Evolutionary conservation across 2,797 vertebrate genomes (phyloP), one percentile per base, ranked within the genome.

Genomic region (Delichon dasypus): DNA sequence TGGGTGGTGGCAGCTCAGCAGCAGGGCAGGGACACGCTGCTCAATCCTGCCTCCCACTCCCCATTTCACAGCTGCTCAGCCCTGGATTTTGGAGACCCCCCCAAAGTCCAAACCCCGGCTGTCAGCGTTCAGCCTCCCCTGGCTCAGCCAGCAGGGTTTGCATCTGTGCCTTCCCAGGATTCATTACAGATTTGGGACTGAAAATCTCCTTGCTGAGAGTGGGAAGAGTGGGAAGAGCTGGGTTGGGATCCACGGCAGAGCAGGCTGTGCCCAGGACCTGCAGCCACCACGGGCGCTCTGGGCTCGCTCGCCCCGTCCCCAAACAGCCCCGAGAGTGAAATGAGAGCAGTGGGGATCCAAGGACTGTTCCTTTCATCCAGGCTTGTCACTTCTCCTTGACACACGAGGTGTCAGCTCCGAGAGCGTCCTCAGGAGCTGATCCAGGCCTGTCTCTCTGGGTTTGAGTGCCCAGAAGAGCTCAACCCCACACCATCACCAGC

Each of bases 301-400:
- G n/a, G 21, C 29, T 80, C 3, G 0, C 50, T 34, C 50, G 36
- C 15, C 26, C 5, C 1, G 1, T 36, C 55, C 16, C 6, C 32
- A 17, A n/a, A 30, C n/a, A 88, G 44, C 84, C 51, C 86, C 16
- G 30, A 48, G 42, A 50, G 26, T 5, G 21, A n/a, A 32, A 44
- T 4, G 23, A 30, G 21, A 83, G 29, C 40, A 60, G 17, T 0
- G 7, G 71, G 75, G 27, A 5, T 3, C 48, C 51, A 90, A 20
- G 45, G 44, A 51, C 10, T 27, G 16, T 6, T 73, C 57, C 44
- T 89, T 78, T 29, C 68, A 51, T 13, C 29, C n/a, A 54, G 47
- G 10, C n/a, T 14, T 11, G 11, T 51, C 71, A 27, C 12, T 79
- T 62, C 9, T 79, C 40, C 40, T 5, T 10, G 42, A 10, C 29